Conservation (phyloP, 2,888 invertebrate species). For the Podotricha telesiphe region DNA sequence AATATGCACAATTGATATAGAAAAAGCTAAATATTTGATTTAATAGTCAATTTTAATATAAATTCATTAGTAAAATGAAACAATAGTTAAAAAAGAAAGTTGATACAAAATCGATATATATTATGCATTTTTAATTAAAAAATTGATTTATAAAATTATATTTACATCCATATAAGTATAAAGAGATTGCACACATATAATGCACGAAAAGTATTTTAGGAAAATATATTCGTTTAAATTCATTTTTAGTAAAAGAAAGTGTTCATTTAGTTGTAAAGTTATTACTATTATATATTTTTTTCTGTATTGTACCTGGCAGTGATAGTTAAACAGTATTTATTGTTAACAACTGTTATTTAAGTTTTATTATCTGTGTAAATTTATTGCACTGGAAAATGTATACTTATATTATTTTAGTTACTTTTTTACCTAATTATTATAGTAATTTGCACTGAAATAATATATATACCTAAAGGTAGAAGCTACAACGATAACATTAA, state of each 20-base stretch:
- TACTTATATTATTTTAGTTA: conserved; percentile 1
- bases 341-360: conserved; percentile 2
- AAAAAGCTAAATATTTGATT: neutral
- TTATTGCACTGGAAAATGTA: conserved; percentile 41
- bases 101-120: conserved; percentile 8
- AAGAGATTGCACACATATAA: conserved; percentile 58
- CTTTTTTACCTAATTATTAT: neutral
- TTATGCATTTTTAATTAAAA: conserved; percentile 17
- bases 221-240: conserved; percentile 33
- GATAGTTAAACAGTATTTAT: conserved; percentile 18
- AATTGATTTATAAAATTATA: conserved; percentile 27
- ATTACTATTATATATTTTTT: neutral
- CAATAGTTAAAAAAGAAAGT: neutral
- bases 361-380: conserved; percentile 23
- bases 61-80: conserved; percentile 6
- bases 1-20: neutral
- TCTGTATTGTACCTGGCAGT: conserved; percentile 34
- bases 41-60: neutral
- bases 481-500: neutral
- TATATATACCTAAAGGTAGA: neutral
- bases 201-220: conserved; percentile 50
- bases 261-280: neutral
- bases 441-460: conserved; percentile 11
- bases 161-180: conserved; percentile 24
- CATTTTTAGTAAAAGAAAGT: conserved; percentile 16